A percentile compares a stretch with the other conserved stretches of the same genome.
Conservation (phyloP, 2,888 invertebrate genomes). For the Sarcophaga caerulescens region DNA sequence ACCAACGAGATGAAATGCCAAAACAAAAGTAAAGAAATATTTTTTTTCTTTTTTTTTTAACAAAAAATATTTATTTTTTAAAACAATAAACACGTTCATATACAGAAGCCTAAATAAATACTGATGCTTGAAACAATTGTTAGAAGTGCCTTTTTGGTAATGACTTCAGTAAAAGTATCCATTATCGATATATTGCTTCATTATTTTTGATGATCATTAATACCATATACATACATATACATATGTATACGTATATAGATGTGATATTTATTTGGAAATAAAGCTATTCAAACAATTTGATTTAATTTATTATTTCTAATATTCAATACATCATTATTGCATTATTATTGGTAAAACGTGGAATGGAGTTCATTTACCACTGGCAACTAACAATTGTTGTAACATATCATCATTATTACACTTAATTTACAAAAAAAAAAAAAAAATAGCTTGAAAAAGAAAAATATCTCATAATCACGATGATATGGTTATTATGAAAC, state of each 20-base stretch:
- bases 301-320: neutral
- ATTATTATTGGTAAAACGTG: no score
- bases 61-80: neutral
- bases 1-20: slow-evolving; percentile 18
- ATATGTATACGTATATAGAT: no score
- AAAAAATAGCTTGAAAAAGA: neutral
- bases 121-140: neutral
- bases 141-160: neutral
- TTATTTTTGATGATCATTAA: neutral
- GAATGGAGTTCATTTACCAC: no score
- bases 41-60: neutral
- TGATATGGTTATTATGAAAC: neutral
- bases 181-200: neutral
- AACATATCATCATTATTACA: neutral
- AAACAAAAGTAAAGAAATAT: slow-evolving; percentile 1
- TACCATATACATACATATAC: no score
- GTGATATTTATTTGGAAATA: no score
- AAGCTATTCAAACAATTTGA: no score
- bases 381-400: neutral
- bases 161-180: neutral
- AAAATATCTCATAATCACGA: neutral
- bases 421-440: neutral
- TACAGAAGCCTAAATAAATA: slow-evolving; percentile 37
- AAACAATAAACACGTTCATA: neutral
- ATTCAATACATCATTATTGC: no score